A percentile compares a stretch with the other conserved stretches of the same genome.
phyloP scores from a whole-genome alignment of 2,113 vertebrate genomes.

The Jaculus jaculus region DNA sequence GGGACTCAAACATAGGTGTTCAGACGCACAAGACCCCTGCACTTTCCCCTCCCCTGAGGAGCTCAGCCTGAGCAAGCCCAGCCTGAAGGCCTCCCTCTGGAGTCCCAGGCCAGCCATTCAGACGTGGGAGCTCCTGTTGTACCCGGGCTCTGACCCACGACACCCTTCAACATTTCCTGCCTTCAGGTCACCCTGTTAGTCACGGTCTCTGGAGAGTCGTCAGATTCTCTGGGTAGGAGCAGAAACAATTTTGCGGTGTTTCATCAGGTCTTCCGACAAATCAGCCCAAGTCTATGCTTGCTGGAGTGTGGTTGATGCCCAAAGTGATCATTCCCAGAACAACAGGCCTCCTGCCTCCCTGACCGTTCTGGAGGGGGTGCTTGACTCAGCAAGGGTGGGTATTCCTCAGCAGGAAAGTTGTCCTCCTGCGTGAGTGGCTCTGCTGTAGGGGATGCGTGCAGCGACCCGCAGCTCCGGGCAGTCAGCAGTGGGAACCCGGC shows the following conservation, averaged over 20 bases:
- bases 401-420: neutral
- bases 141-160: neutral
- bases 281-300: slow-evolving; percentile 22
- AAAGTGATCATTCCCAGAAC: slow-evolving; percentile 24
- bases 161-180: neutral
- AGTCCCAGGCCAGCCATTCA: neutral
- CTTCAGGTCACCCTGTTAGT: neutral
- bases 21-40: too few relatives aligned
- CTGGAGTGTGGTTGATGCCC: neutral
- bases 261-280: neutral
- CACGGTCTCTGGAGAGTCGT: neutral
- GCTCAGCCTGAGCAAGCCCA: neutral
- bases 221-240: neutral
- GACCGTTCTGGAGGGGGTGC: neutral
- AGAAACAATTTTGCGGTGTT: neutral
- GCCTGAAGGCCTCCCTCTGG: neutral
- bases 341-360: neutral
- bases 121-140: neutral
- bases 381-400: neutral
- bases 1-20: neutral
- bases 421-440: neutral
- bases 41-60: neutral
- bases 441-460: neutral
- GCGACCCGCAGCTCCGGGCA: neutral
- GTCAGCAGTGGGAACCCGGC: too few relatives aligned